A percentile compares a stretch with the other conserved stretches of the same genome.
phyloP scores from a whole-genome alignment of 2,888 invertebrate genomes.

The Ctenicera cuprea region DNA sequence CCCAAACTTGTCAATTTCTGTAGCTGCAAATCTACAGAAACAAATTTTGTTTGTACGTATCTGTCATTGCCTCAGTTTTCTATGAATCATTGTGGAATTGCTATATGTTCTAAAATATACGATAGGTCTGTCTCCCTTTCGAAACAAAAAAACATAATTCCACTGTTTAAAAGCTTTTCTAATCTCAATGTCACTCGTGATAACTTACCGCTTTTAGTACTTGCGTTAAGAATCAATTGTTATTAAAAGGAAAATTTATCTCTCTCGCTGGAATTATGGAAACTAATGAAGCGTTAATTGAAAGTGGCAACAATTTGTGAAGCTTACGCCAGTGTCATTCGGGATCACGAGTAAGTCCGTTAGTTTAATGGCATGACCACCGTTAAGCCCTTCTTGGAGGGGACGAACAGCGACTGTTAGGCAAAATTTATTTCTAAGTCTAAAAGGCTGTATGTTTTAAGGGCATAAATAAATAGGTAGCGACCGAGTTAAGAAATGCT shows the following conservation, averaged over 20 bases:
- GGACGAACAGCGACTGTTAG: conserved; percentile 24
- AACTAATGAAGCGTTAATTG: conserved; percentile 60
- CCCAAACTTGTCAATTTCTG: no score
- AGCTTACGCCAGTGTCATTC: conserved; percentile 55
- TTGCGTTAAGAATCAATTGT: not conserved
- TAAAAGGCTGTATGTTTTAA: conserved; percentile 23
- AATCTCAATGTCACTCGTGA: not conserved
- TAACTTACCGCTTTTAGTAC: conserved; percentile 2
- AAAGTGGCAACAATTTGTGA: conserved; percentile 61
- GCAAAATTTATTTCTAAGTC: conserved; percentile 34
- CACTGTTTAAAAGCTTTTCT: no score
- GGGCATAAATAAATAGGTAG: conserved; percentile 33
- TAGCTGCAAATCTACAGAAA: no score
- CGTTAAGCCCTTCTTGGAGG: conserved; percentile 42
- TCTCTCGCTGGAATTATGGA: conserved; percentile 31
- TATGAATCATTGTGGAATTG: no score
- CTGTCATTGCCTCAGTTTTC: no score
- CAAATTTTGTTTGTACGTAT: no score
- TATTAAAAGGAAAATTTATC: conserved; percentile 39
- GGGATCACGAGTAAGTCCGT: conserved; percentile 57
- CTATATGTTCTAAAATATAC: no score
- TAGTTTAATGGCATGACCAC: conserved; percentile 61
- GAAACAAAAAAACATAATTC: no score
- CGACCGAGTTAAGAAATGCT: conserved; percentile 21
- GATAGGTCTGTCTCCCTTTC: no score